Conservation (phyloP, 2,113 vertebrate genomes). For the Propithecus coquereli region DNA sequence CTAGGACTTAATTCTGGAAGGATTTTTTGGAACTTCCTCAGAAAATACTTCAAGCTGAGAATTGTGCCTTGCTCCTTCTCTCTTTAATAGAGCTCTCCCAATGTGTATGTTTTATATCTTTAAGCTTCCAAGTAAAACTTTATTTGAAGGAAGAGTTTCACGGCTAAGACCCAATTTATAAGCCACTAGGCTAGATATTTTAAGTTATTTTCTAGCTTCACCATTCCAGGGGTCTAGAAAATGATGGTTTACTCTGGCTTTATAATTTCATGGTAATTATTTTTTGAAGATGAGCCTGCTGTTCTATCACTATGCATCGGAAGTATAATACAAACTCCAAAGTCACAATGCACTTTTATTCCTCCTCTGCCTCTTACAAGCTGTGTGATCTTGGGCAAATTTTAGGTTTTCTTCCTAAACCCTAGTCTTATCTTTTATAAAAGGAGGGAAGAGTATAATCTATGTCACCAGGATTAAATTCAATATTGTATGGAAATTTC, state of each 20-base stretch:
- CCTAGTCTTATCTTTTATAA: background rate
- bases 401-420: background rate
- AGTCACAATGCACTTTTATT: background rate
- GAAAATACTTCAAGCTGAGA: background rate
- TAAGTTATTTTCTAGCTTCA: background rate
- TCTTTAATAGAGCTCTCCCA: background rate
- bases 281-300: background rate
- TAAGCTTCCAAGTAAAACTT: background rate
- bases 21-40: background rate
- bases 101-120: background rate
- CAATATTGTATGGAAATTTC: background rate
- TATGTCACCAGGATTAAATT: background rate
- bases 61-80: background rate
- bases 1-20: background rate
- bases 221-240: background rate
- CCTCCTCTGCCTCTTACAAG: background rate
- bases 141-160: conserved; percentile 3
- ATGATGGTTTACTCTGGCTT: background rate
- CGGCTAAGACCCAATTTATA: background rate
- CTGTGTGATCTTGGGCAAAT: background rate
- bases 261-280: background rate
- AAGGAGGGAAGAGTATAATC: background rate
- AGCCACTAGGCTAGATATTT: background rate
- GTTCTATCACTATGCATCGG: background rate
- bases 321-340: background rate